phyloP scores from a whole-genome alignment of 2,797 vertebrate species.

The Brotula barbata region DNA sequence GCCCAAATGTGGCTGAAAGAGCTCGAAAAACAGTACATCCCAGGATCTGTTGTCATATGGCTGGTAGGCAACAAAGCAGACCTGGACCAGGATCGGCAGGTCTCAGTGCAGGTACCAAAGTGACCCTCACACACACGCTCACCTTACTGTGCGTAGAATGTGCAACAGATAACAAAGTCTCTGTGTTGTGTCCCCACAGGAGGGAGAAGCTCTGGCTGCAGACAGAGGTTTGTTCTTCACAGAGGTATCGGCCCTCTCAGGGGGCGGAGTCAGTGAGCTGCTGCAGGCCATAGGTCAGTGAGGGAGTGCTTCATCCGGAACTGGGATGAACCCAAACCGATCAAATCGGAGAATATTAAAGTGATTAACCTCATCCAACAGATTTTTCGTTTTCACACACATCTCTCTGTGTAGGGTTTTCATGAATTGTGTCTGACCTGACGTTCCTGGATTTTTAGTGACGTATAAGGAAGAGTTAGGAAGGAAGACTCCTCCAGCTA shows the following conservation, averaged over 20 bases:
- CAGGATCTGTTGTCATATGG: constrained; percentile 72
- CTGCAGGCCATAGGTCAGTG: constrained; percentile 72
- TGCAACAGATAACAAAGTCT: neutral
- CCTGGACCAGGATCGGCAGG: constrained; percentile 69
- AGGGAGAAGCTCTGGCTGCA: constrained; percentile 75
- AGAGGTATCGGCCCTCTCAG: constrained; percentile 81
- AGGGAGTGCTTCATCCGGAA: no score
- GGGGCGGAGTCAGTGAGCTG: constrained; percentile 69
- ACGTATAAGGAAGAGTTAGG: no score
- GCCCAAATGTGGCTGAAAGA: constrained; percentile 82
- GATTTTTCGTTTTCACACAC: no score
- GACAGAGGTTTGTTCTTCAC: constrained; percentile 71
- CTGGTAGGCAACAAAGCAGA: constrained; percentile 85
- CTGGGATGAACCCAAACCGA: no score
- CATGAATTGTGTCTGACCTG: no score
- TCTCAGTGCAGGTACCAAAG: constrained; percentile 71
- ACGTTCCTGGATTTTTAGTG: no score
- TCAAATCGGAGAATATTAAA: no score
- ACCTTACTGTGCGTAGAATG: no score
- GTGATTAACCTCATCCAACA: no score
- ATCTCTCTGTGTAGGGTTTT: no score
- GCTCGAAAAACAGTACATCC: constrained; percentile 73
- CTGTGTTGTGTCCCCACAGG: constrained; percentile 58
- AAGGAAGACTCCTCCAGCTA: no score
- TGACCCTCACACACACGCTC: neutral